Evolutionary conservation across 2,888 invertebrate genomes (phyloP).

Genomic region (Polia nebulosa): DNA sequence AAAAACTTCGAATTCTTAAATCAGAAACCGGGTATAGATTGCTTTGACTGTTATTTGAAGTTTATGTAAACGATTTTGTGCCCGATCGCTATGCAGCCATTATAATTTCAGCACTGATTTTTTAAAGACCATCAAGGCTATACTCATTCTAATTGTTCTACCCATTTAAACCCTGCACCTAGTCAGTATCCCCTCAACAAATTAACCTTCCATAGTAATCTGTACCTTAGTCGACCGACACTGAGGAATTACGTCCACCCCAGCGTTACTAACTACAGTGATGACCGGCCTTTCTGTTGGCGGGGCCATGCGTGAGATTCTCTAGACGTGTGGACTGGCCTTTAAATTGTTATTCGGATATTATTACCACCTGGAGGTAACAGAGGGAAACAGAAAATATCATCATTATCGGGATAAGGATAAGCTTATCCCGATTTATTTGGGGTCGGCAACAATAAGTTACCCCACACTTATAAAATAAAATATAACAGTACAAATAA

Average conservation of each 20-base stretch:
- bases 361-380: slow-evolving; percentile 2
- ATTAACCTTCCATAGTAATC: slow-evolving; percentile 44
- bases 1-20: too few species aligned
- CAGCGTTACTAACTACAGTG: slow-evolving; percentile 51
- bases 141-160: background rate
- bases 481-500: too few species aligned
- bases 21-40: too few species aligned
- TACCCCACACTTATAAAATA: too few species aligned
- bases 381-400: too few species aligned
- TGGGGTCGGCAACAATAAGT: too few species aligned
- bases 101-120: too few species aligned
- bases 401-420: too few species aligned
- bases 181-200: slow-evolving; percentile 11
- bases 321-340: slow-evolving; percentile 23
- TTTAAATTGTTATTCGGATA: slow-evolving; percentile 17
- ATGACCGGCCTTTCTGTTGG: slow-evolving; percentile 50
- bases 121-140: background rate
- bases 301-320: slow-evolving; percentile 43
- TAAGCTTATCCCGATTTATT: too few species aligned
- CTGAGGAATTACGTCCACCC: slow-evolving; percentile 37
- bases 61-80: too few species aligned
- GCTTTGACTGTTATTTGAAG: too few species aligned
- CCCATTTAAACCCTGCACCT: background rate
- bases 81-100: too few species aligned
- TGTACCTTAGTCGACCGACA: slow-evolving; percentile 20